Base-by-base conservation (phyloP, 2,888 invertebrate species). In the Xestia ashworthii region DNA sequence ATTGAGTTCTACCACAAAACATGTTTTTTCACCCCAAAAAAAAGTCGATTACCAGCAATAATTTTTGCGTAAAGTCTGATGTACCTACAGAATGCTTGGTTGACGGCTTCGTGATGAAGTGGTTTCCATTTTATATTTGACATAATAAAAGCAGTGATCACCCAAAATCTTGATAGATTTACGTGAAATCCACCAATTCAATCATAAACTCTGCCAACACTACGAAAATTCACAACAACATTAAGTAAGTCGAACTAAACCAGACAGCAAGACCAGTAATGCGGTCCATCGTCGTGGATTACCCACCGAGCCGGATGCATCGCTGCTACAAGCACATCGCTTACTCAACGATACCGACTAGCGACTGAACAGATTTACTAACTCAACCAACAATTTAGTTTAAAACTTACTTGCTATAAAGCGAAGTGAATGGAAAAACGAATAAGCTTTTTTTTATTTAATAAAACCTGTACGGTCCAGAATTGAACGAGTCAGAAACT, bases 281-380 rank as follows among this genome's bases (percentile, higher is more conserved):
- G 50, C 50, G 62, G 74, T 6, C 74, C 22, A 50, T 44, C 44
- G 32, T 64, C 50, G 62, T 6, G 19, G 44, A 75, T 53, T 50
- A 50, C n/a, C 62, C 9, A 8, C 5, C 8, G 48, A 74, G 48
- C 71, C 48, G 72, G 48, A 72, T 41, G 48, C 73, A 50, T 41
- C 16, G 60, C 60, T 48, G 73, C 72, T 25, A 9, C 60, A 22
- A 72, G 74, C 71, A 71, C 46, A 41, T 48, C 48, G 41, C 62
- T 74, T 50, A 41, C 11, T 73, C 74, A 32, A 41, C 25, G 22
- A 12, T 71, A 72, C 60, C 48, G 44, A 38, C 41, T 71, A 72
- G 48, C 48, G 44, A 38, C 41, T 41, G 48, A 6, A 48, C 25
- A 60, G 22, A 38, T 48, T 71, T 60, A 48, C 19, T 72, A 41